Conservation (phyloP, 30 jellyfish, hydroid and myxozoan species). For the Nemopilema nomurai region DNA sequence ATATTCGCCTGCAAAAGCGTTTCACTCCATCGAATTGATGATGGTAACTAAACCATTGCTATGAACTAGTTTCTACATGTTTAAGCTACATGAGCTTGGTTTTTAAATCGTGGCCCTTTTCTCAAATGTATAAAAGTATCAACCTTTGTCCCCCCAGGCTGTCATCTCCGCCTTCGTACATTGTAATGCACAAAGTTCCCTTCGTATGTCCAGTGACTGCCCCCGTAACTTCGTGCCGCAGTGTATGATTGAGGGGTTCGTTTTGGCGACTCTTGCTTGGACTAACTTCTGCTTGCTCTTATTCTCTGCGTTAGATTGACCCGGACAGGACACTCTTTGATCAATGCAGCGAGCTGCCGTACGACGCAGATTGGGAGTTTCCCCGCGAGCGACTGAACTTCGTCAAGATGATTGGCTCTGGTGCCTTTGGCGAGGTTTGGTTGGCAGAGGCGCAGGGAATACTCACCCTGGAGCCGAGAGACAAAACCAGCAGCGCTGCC, state of each 20-base stretch:
- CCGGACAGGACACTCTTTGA: conserved; percentile 93
- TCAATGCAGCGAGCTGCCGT: conserved; percentile 91
- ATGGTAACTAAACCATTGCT: too few species aligned
- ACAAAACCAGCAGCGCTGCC: conserved; percentile 48
- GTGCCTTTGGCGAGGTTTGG: conserved; percentile 98
- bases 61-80: too few species aligned
- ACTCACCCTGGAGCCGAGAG: conserved; percentile 59
- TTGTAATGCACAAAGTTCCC: too few species aligned
- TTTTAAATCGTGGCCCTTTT: too few species aligned
- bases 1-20: too few species aligned
- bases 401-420: conserved; percentile 81
- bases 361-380: conserved; percentile 96
- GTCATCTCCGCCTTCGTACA: too few species aligned
- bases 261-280: neutral
- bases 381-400: conserved; percentile 89
- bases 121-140: too few species aligned
- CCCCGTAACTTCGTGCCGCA: neutral
- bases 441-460: conserved; percentile 95
- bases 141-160: too few species aligned
- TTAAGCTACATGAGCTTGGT: too few species aligned
- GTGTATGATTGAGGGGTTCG: neutral
- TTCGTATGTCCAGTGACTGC: neutral
- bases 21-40: too few species aligned
- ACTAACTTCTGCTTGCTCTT: neutral
- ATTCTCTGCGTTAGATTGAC: conserved; percentile 67